phyloP scores from a whole-genome alignment of 2,113 vertebrate genomes.

The Scartelaos histophorus region DNA sequence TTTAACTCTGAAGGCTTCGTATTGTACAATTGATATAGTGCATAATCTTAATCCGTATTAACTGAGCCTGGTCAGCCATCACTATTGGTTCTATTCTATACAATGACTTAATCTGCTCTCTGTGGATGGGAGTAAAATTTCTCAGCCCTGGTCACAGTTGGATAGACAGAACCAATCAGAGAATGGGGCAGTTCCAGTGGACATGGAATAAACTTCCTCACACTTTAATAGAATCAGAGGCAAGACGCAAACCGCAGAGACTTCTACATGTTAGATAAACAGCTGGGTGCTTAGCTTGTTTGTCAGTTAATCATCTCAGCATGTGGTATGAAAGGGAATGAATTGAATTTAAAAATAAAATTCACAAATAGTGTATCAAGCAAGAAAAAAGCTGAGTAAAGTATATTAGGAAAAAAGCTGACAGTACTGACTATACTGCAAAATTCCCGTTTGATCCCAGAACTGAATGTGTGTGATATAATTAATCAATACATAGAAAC shows the following conservation, averaged over 20 bases:
- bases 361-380: too few species aligned
- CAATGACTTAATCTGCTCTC: neutral
- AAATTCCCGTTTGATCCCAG: too few species aligned
- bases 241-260: neutral
- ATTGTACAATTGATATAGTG: neutral
- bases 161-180: conserved; percentile 1
- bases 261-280: neutral
- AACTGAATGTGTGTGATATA: too few species aligned
- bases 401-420: too few species aligned
- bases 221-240: neutral
- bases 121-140: neutral
- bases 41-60: neutral
- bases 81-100: neutral
- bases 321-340: too few species aligned
- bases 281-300: neutral
- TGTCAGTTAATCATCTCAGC: too few species aligned
- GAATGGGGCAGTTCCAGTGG: conserved; percentile 2
- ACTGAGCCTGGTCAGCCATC: neutral
- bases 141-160: neutral
- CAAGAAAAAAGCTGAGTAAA: too few species aligned
- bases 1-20: neutral
- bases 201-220: neutral
- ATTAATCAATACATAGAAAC: too few species aligned
- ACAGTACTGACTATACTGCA: too few species aligned
- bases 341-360: too few species aligned